phyloP scores from a whole-genome alignment of 2,888 invertebrate species.

The Clepsis dumicolana region DNA sequence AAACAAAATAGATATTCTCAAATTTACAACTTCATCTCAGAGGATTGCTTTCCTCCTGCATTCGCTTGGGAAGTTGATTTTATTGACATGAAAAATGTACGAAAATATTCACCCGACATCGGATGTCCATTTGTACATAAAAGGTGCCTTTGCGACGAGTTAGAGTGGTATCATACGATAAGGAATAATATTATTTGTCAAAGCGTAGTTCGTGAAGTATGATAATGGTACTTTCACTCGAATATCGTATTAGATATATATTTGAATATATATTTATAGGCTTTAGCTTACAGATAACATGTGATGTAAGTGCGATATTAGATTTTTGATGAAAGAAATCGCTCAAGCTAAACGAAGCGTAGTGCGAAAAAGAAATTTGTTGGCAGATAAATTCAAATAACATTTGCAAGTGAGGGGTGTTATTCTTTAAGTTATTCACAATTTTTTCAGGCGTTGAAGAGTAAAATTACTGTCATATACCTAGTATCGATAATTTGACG shows the following conservation, averaged over 20 bases:
- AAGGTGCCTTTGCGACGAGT: slow-evolving; percentile 28
- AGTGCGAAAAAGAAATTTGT: not conserved
- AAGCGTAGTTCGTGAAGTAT: slow-evolving; percentile 33
- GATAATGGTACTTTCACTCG: slow-evolving; percentile 20
- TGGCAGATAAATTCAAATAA: not conserved
- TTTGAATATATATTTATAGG: slow-evolving; percentile 1
- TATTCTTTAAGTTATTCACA: no score
- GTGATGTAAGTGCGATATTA: not conserved
- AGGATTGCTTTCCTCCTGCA: slow-evolving; percentile 11
- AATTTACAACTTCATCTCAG: not conserved
- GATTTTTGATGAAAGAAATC: not conserved
- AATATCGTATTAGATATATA: slow-evolving; percentile 7
- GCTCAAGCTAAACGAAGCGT: not conserved
- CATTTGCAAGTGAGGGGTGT: not conserved
- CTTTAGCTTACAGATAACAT: not conserved
- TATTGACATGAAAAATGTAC: slow-evolving; percentile 42
- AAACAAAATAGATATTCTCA: not conserved
- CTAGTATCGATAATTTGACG: no score
- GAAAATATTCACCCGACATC: slow-evolving; percentile 37
- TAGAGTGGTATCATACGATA: slow-evolving; percentile 39
- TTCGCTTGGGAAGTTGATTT: slow-evolving; percentile 32
- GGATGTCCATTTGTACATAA: slow-evolving; percentile 39
- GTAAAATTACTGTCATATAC: no score
- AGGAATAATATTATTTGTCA: slow-evolving; percentile 38
- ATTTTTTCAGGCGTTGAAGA: no score